Conservation (phyloP, 2,888 invertebrate species). For the Heliothis peltigera region DNA sequence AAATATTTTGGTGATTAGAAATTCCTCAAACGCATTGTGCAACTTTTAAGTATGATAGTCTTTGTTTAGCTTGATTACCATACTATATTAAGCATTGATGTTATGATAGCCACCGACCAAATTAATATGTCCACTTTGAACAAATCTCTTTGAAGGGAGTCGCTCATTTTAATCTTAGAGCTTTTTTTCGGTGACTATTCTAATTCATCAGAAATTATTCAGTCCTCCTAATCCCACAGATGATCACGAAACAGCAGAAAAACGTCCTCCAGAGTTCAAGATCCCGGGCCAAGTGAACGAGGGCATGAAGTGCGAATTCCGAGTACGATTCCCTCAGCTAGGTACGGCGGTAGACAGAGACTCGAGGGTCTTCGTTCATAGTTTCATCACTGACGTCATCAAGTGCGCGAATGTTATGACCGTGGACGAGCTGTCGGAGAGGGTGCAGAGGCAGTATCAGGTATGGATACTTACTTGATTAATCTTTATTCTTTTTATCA, state of each 20-base stretch:
- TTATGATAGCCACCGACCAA: no score
- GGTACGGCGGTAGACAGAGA: slow-evolving; percentile 88
- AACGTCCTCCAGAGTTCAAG: slow-evolving; percentile 78
- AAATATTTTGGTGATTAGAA: no score
- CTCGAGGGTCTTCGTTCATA: slow-evolving; percentile 92
- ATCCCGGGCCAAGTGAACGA: slow-evolving; percentile 80
- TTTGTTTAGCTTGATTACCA: no score
- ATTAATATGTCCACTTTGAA: no score
- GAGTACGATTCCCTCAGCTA: slow-evolving; percentile 82
- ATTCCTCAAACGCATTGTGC: no score
- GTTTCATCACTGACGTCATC: slow-evolving; percentile 91
- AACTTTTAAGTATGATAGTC: no score
- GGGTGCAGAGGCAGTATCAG: slow-evolving; percentile 97
- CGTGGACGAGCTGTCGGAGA: slow-evolving; percentile 96
- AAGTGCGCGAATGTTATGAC: slow-evolving; percentile 90
- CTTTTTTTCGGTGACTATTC: no score
- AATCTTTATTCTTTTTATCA: no score
- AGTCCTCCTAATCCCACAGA: slow-evolving; percentile 67
- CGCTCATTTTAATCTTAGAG: no score
- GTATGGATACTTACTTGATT: slow-evolving; percentile 63
- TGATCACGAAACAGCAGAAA: slow-evolving; percentile 77
- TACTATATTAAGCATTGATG: no score
- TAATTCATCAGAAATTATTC: no score
- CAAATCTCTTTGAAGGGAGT: no score
- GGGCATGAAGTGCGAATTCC: slow-evolving; percentile 84